Conservation (phyloP, 2,888 invertebrate species). For the Catocala sponsa region DNA sequence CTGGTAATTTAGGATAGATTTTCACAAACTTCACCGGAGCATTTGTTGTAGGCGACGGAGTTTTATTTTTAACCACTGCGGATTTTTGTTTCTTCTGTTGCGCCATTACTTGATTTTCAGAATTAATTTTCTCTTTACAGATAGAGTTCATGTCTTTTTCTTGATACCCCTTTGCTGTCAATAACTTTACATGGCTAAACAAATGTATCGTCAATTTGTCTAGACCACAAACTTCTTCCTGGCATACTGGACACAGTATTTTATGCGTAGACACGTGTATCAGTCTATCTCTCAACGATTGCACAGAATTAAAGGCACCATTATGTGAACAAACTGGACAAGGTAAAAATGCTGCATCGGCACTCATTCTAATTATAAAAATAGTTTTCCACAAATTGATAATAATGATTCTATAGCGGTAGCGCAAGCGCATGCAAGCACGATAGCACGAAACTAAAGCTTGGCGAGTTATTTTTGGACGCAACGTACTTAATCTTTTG, state of each 20-base stretch:
- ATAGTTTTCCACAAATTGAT: neutral
- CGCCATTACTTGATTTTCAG: slow-evolving; percentile 55
- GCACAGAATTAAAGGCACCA: slow-evolving; percentile 90
- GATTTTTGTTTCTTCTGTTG: slow-evolving; percentile 71
- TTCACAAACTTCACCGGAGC: slow-evolving; percentile 80
- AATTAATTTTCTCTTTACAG: slow-evolving; percentile 50
- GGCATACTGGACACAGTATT: slow-evolving; percentile 93
- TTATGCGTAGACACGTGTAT: slow-evolving; percentile 93
- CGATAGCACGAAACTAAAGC: slow-evolving; percentile 72
- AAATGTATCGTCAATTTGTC: slow-evolving; percentile 95
- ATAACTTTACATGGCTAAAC: slow-evolving; percentile 90
- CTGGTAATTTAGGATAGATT: slow-evolving; percentile 82
- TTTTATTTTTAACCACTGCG: slow-evolving; percentile 78
- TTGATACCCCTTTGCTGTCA: slow-evolving; percentile 54
- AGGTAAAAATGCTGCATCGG: slow-evolving; percentile 88
- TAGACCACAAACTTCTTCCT: slow-evolving; percentile 91
- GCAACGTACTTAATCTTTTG: slow-evolving; percentile 69
- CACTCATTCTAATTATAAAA: slow-evolving; percentile 70
- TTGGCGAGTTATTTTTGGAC: slow-evolving; percentile 79
- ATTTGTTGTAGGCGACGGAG: slow-evolving; percentile 57
- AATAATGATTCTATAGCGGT: slow-evolving; percentile 21
- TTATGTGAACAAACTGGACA: slow-evolving; percentile 93
- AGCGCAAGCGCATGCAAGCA: slow-evolving; percentile 55
- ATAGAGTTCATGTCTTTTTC: slow-evolving; percentile 49
- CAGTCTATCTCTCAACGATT: slow-evolving; percentile 91